Conservation (phyloP, 2,113 vertebrate genomes). For the Myrmecophaga tridactyla region DNA sequence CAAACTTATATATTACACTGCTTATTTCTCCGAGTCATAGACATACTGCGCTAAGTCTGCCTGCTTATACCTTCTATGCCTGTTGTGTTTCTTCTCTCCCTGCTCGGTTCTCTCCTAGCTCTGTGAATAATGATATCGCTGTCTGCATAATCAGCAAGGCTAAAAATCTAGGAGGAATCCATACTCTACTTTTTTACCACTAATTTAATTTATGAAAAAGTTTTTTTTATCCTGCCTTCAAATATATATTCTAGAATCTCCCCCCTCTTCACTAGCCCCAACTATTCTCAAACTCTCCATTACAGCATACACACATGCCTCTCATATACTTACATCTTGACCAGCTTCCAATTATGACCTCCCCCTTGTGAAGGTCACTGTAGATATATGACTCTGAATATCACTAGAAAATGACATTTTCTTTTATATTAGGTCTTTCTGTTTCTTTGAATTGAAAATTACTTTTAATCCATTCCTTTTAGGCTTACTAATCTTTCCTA, state of each 20-base stretch:
- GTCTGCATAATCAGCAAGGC: not conserved
- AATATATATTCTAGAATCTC: not conserved
- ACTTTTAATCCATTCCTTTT: not conserved
- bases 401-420: not conserved
- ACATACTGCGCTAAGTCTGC: not conserved
- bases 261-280: not conserved
- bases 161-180: not conserved
- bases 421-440: not conserved
- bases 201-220: not conserved
- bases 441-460: not conserved
- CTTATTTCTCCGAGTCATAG: not conserved
- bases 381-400: not conserved
- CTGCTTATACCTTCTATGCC: not conserved
- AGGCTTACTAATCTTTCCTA: not conserved
- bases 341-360: not conserved
- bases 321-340: not conserved
- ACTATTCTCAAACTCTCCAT: not conserved
- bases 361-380: not conserved
- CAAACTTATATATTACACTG: not conserved
- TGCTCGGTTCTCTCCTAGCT: not conserved
- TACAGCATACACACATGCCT: not conserved
- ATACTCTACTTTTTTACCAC: not conserved
- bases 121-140: not conserved
- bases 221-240: not conserved
- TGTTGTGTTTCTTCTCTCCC: not conserved